Percentiles rank a stretch among this genome's conserved stretches.
These are phyloP conservation scores for Chaenocephalus aceratus DNA, from an alignment of 2,113 vertebrate species.

Conservation along the genomic window DNA sequence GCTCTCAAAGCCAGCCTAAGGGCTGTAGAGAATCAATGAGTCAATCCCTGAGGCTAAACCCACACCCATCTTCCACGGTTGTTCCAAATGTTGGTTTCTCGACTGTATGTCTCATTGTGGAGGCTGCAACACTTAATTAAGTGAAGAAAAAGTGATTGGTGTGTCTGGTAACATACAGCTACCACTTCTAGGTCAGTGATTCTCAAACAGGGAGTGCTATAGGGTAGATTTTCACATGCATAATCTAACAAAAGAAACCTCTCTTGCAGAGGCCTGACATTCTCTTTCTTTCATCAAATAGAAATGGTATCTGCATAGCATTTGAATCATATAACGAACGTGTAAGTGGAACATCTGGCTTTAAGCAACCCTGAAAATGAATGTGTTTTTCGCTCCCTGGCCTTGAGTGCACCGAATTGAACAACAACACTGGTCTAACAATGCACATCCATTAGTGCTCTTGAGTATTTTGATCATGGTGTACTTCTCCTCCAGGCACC, in stretches of 20 bases:
- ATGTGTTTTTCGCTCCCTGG: constrained; percentile 15
- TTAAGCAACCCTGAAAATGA: constrained; percentile 22
- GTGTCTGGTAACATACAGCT: background rate
- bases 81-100: constrained; percentile 50
- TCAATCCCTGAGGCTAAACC: constrained; percentile 63
- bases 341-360: constrained; percentile 5
- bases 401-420: constrained; percentile 7
- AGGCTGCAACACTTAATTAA: constrained; percentile 42
- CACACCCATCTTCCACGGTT: constrained; percentile 43
- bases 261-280: background rate
- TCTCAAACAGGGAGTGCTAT: background rate
- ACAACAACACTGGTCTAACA: constrained; percentile 12
- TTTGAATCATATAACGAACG: background rate
- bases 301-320: background rate
- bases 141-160: constrained; percentile 32
- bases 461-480: constrained; percentile 29
- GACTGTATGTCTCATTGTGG: constrained; percentile 14
- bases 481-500: background rate
- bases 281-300: background rate
- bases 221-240: background rate
- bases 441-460: constrained; percentile 14
- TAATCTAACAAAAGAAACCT: constrained; percentile 1
- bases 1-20: constrained; percentile 64
- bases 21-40: constrained; percentile 74
- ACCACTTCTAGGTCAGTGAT: background rate